Evolutionary conservation across 2,888 invertebrate genomes (phyloP).

Genomic region (Platycnemis pennipes): DNA sequence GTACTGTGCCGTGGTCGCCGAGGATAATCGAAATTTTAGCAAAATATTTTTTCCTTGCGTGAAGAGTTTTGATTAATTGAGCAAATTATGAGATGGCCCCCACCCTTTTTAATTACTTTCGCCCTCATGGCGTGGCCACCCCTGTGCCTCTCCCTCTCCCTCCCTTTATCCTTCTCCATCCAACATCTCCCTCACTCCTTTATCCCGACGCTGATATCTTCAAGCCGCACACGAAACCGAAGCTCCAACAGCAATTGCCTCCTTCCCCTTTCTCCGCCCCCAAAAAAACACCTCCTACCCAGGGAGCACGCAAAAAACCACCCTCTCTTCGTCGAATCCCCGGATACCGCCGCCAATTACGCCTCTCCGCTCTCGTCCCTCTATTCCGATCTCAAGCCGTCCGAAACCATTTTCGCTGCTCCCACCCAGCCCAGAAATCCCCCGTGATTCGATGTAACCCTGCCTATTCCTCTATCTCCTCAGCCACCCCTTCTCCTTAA

Average conservation of each 20-base stretch:
- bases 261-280: neutral
- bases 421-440: neutral
- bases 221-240: neutral
- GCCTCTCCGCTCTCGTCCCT: neutral
- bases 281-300: no score
- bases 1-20: no score
- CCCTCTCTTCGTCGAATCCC: neutral
- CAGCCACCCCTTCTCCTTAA: neutral
- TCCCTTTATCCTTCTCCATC: neutral
- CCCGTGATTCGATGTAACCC: no score
- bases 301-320: neutral
- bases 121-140: neutral
- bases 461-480: neutral
- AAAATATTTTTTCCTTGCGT: neutral
- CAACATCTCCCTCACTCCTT: neutral
- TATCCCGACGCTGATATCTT: neutral
- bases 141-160: neutral
- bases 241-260: constrained; percentile 40
- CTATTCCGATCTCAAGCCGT: neutral
- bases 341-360: constrained; percentile 52
- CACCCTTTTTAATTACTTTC: constrained; percentile 36
- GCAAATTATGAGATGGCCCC: constrained; percentile 37
- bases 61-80: constrained; percentile 24
- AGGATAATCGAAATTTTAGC: neutral
- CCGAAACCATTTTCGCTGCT: neutral